Evolutionary conservation across 2,888 invertebrate genomes (phyloP).

Genomic region (Cyrtodaria siliqua): DNA sequence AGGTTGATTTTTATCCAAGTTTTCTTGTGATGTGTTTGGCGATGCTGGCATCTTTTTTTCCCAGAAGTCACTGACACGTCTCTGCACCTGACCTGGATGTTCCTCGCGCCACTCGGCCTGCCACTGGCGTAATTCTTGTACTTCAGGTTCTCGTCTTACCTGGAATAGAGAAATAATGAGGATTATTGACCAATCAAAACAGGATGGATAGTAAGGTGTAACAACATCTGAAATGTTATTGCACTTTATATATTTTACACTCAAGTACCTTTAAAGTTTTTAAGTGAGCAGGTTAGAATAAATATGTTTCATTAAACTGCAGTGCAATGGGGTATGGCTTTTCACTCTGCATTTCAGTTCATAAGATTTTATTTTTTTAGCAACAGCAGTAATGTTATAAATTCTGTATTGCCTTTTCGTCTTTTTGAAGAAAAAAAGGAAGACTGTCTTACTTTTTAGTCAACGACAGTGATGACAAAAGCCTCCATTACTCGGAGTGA

Average conservation of each 20-base stretch:
- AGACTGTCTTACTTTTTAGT: no score
- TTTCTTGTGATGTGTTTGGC: conserved; percentile 21
- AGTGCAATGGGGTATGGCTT: no score
- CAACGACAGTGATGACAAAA: no score
- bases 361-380: no score
- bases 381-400: no score
- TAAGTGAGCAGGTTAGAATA: no score
- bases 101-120: conserved; percentile 85
- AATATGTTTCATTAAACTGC: no score
- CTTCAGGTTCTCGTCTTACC: conserved; percentile 82
- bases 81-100: conserved; percentile 76
- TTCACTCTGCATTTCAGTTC: no score
- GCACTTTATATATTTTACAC: neutral
- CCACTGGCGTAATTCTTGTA: conserved; percentile 85
- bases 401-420: no score
- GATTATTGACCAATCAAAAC: neutral
- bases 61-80: conserved; percentile 84
- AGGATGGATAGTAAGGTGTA: neutral
- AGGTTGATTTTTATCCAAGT: conserved; percentile 18
- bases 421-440: no score
- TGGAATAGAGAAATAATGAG: conserved; percentile 47
- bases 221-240: neutral
- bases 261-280: no score
- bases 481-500: no score
- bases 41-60: conserved; percentile 78